Percentiles rank a stretch among this genome's conserved stretches.
Conservation (phyloP, 2,888 invertebrate species). For the Pelosia muscerda region DNA sequence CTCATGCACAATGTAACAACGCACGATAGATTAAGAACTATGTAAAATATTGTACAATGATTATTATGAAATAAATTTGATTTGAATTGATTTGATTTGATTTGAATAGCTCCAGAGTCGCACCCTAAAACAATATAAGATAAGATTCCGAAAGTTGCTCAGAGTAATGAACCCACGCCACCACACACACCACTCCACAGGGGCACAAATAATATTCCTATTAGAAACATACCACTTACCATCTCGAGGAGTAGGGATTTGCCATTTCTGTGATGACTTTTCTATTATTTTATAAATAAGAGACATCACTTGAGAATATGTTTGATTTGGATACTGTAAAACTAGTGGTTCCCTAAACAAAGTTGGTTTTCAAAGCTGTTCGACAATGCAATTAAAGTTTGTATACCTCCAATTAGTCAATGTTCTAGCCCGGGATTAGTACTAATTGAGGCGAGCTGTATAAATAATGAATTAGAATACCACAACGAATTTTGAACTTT, state of each 20-base stretch:
- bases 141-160: too few species aligned
- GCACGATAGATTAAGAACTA: too few species aligned
- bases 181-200: too few species aligned
- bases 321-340: neutral
- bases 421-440: constrained; percentile 47
- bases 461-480: constrained; percentile 37
- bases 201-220: neutral
- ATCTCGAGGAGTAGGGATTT: neutral
- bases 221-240: neutral
- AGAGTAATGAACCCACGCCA: too few species aligned
- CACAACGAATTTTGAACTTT: constrained; percentile 24
- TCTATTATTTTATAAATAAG: too few species aligned
- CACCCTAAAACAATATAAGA: too few species aligned
- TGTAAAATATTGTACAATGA: too few species aligned
- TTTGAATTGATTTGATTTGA: too few species aligned
- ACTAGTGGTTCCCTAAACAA: constrained; percentile 20
- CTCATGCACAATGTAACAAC: too few species aligned
- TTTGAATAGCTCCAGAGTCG: too few species aligned
- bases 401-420: constrained; percentile 55
- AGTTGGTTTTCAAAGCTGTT: constrained; percentile 21
- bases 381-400: constrained; percentile 17
- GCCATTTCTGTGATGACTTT: neutral
- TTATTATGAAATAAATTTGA: too few species aligned
- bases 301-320: neutral
- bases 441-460: constrained; percentile 47